Conservation (phyloP, 2,797 vertebrate species). For the Schizopygopsis pylzovi region DNA sequence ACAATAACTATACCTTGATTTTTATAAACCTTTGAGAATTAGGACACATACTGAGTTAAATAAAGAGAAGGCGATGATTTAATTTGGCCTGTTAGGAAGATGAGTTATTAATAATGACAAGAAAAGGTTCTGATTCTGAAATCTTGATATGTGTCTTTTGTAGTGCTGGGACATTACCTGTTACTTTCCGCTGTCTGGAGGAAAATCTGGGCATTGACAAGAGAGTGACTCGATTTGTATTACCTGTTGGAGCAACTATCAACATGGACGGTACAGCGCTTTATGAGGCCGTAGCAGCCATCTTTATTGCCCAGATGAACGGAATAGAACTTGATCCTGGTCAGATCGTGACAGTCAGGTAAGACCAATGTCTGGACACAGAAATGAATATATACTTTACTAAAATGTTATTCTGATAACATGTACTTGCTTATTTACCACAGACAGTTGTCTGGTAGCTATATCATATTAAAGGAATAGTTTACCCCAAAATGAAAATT, state of each 20-base stretch:
- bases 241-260: slow-evolving; percentile 97
- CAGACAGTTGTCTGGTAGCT: neutral
- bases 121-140: slow-evolving; percentile 12
- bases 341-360: slow-evolving; percentile 98
- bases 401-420: neutral
- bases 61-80: neutral
- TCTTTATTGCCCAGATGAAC: slow-evolving; percentile 99
- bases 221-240: slow-evolving; percentile 95
- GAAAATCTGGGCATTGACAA: slow-evolving; percentile 98
- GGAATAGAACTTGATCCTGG: slow-evolving; percentile 90
- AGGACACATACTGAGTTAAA: neutral
- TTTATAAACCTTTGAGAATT: neutral
- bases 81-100: neutral
- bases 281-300: slow-evolving; percentile 98
- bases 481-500: neutral
- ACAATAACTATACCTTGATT: neutral
- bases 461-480: neutral
- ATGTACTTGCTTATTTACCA: neutral
- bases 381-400: neutral
- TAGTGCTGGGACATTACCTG: slow-evolving; percentile 95
- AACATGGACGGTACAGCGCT: slow-evolving; percentile 99
- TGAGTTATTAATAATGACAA: neutral
- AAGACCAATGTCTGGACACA: slow-evolving; percentile 40
- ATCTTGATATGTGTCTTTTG: slow-evolving; percentile 29
- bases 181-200: slow-evolving; percentile 97